These are phyloP conservation scores for Branchinecta sandiegonensis DNA, from an alignment of 2,888 invertebrate genomes.

Conservation along the genomic window DNA sequence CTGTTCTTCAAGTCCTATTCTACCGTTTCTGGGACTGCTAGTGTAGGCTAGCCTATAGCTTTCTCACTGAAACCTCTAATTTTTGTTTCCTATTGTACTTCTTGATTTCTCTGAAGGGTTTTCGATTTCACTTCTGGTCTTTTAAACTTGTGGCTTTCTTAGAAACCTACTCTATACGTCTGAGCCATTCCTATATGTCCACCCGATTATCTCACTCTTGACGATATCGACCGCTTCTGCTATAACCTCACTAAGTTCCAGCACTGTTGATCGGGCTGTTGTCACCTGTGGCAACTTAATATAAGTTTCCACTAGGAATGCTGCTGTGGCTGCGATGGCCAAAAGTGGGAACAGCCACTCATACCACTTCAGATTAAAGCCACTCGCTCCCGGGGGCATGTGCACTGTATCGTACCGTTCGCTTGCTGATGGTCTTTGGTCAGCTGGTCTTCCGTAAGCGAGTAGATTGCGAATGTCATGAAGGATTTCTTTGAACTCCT, in stretches of 20 bases:
- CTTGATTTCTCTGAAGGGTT: too few relatives aligned
- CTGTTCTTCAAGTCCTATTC: too few relatives aligned
- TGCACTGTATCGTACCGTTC: not conserved
- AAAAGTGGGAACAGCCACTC: constrained; percentile 10
- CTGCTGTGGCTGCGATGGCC: not conserved
- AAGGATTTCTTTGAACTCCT: constrained; percentile 2
- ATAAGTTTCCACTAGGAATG: constrained; percentile 5
- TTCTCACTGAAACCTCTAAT: too few relatives aligned
- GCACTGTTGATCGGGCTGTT: not conserved
- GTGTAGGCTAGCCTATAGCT: too few relatives aligned
- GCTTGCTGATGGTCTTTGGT: not conserved
- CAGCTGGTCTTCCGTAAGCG: not conserved
- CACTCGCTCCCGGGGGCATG: not conserved
- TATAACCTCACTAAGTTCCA: not conserved
- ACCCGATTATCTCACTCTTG: not conserved
- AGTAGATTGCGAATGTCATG: not conserved
- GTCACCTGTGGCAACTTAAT: not conserved
- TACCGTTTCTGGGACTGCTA: too few relatives aligned
- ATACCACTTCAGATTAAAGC: not conserved
- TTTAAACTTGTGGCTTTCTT: too few relatives aligned
- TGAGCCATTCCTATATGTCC: not conserved
- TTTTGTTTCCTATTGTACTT: too few relatives aligned
- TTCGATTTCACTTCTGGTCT: too few relatives aligned
- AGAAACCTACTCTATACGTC: too few relatives aligned
- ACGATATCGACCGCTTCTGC: not conserved